Evolutionary conservation across 2,888 invertebrate species (phyloP), one percentile per base, ranked within the genome.

Genomic region (Hypomecis punctinalis): DNA sequence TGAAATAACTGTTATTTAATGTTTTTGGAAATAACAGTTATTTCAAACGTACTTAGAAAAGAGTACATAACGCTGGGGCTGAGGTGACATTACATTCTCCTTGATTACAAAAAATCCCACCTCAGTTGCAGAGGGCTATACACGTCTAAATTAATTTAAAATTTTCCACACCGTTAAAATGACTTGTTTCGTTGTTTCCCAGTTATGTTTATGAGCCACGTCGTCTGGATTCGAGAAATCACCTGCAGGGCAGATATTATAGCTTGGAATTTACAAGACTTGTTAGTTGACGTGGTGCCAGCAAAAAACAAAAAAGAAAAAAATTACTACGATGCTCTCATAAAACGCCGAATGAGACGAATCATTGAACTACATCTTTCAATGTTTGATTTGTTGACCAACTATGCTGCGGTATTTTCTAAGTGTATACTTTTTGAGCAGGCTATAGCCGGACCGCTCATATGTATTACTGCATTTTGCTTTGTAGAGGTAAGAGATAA

Each of bases 311-410:
- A n/a, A 10, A 23, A 48, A 35, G 56, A 68, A 49, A 48, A 35
- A n/a, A 39, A 56, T 11, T 39, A 55, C 2, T 57, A 54, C 42
- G 33, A 36, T 0, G 23, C 6, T 5, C 9, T 67, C 6, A 63
- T 71, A 10, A 53, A 61, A 5, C 9, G 51, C 4, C 60, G 71
- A n/a, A 68, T 71, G 69, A 54, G 53, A 5, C 51, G 54, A 0
- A 71, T 71, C 7, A 40, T 71, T 6, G n/a, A 23, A 11, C 67
- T 67, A 66, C 71, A 71, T 47, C 56, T 65, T 5, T 56, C 66
- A 8, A 68, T 71, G 68, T 65, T 63, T 47, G 51, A 42, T 59
- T 56, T 68, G 37, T 43, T 61, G 39, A 54, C 56, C 5, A 51
- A 61, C 42, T 71, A 61, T 43, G 61, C 69, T 5, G 54, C 40